Base-by-base conservation (phyloP, 2,797 vertebrate species). In the Pelodytes ibericus region DNA sequence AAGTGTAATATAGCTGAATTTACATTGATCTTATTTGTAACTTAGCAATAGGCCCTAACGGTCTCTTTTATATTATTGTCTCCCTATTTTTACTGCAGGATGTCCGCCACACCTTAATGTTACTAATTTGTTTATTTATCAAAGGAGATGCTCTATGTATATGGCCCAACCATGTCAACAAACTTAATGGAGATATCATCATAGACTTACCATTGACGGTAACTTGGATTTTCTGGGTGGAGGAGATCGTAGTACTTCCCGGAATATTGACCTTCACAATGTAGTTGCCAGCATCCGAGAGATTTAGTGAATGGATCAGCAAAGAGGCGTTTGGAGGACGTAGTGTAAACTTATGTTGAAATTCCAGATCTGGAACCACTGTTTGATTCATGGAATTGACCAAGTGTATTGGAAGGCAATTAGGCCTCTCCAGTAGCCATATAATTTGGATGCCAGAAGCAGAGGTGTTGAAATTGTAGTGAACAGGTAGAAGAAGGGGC, bases 121-220 rank as follows among this genome's bases (percentile, higher is more conserved):
- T n/a, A n/a, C n/a, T n/a, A n/a, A n/a, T n/a, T n/a, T n/a, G n/a
- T n/a, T n/a, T n/a, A n/a, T n/a, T n/a, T n/a, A n/a, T n/a, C n/a
- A n/a, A n/a, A n/a, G n/a, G n/a, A n/a, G n/a, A n/a, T n/a, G n/a
- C n/a, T n/a, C n/a, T n/a, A n/a, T n/a, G n/a, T n/a, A n/a, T n/a
- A n/a, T n/a, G n/a, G n/a, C n/a, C n/a, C n/a, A n/a, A n/a, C n/a
- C n/a, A n/a, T n/a, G n/a, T n/a, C n/a, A n/a, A n/a, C n/a, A n/a
- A n/a, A n/a, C n/a, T n/a, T n/a, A n/a, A n/a, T n/a, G 11, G 33
- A 11, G 33, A 11, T 36, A 36, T 36, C 33, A 36, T 36, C 8
- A 44, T 44, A 61, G 74, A 90, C 96, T 95, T 87, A 99, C 96
- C 95, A 26, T 96, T 91, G 60, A 98, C 96, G 0, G 91, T 95